Percentiles rank a stretch among this genome's conserved stretches.
phyloP scores from a whole-genome alignment of 1,140 invertebrate genomes.

The Drosophila kohkoa region DNA sequence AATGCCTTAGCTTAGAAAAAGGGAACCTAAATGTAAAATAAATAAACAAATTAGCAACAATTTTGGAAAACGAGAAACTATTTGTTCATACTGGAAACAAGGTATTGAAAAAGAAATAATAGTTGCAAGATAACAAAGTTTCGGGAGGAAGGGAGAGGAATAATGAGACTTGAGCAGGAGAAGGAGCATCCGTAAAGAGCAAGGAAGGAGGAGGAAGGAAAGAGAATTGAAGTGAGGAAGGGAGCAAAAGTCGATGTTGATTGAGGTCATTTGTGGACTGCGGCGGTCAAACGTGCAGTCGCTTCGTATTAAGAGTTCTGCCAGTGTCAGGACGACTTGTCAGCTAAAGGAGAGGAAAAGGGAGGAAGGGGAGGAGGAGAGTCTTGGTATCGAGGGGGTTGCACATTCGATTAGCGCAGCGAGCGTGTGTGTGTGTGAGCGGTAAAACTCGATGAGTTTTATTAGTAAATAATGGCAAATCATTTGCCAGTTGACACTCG shows the following conservation, averaged over 20 bases:
- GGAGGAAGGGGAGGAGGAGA: background rate
- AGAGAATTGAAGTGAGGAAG: too few species aligned
- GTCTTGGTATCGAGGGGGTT: background rate
- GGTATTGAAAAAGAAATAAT: too few species aligned
- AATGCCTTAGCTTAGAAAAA: too few species aligned
- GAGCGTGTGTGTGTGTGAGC: constrained; percentile 26
- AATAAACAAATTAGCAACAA: too few species aligned
- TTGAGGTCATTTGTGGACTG: constrained; percentile 67
- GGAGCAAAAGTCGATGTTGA: constrained; percentile 42
- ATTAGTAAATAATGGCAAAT: constrained; percentile 84
- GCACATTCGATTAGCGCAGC: constrained; percentile 70
- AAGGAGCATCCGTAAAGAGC: background rate
- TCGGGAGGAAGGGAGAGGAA: too few species aligned
- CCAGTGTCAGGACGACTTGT: constrained; percentile 28
- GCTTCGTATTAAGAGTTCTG: constrained; percentile 65
- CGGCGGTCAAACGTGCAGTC: constrained; percentile 65
- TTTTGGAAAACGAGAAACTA: too few species aligned
- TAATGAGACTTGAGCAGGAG: too few species aligned
- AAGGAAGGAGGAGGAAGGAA: background rate
- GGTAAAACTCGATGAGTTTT: constrained; percentile 80
- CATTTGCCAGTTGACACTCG: constrained; percentile 84
- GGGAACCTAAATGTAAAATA: too few species aligned
- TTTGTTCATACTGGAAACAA: too few species aligned
- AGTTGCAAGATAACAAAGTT: too few species aligned
- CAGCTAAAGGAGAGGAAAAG: background rate